Evolutionary conservation across 2,888 invertebrate species (phyloP).

Genomic region (Agrilus biguttatus): DNA sequence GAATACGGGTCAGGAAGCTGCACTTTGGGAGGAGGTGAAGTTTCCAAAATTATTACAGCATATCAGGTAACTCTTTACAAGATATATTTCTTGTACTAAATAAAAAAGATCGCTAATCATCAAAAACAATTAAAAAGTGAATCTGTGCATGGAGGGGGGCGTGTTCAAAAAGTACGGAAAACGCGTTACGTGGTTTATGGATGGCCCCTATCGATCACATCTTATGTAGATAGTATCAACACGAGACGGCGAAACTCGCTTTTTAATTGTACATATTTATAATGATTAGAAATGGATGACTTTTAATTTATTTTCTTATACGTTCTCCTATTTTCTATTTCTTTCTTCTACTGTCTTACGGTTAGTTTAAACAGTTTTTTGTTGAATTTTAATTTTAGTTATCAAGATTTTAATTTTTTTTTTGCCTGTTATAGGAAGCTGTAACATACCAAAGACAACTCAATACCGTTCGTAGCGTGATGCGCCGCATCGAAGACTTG

Average conservation of each 20-base stretch:
- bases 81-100: too few species aligned
- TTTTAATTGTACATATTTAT: too few species aligned
- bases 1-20: conserved; percentile 18
- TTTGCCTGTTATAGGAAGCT: conserved; percentile 51
- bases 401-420: not conserved
- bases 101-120: too few species aligned
- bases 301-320: too few species aligned
- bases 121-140: too few species aligned
- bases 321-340: not conserved
- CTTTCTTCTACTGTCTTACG: not conserved
- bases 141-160: too few species aligned
- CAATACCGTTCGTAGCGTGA: conserved; percentile 66
- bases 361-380: not conserved
- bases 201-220: too few species aligned
- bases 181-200: too few species aligned
- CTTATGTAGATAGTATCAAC: too few species aligned
- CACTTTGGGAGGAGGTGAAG: conserved; percentile 22
- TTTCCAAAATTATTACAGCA: conserved; percentile 34
- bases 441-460: conserved; percentile 79
- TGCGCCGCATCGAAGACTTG: conserved; percentile 52
- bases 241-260: too few species aligned
- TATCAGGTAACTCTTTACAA: conserved; percentile 30
- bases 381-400: not conserved
- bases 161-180: too few species aligned
- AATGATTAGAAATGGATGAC: too few species aligned